A percentile compares a stretch with the other conserved stretches of the same genome.
These are phyloP conservation scores for Dermolepida albohirtum DNA, from an alignment of 2,888 invertebrate species.

Conservation along the genomic window DNA sequence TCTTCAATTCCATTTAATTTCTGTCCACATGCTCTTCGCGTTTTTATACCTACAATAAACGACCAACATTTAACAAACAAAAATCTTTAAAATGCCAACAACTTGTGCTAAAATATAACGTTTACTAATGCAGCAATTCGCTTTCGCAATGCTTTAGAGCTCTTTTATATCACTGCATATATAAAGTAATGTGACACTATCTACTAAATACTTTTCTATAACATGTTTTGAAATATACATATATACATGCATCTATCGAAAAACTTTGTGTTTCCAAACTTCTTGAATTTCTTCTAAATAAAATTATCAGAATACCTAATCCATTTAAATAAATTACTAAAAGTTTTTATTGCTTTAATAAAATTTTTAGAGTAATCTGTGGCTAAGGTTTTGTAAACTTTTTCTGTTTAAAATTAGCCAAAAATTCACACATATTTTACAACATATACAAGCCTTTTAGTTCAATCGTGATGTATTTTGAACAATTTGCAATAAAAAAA, in stretches of 20 bases:
- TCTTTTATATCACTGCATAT: slow-evolving; percentile 14
- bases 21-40: slow-evolving; percentile 24
- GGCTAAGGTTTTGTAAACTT: too few relatives aligned
- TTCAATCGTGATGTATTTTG: too few relatives aligned
- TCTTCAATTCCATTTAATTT: slow-evolving; percentile 33
- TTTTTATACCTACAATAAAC: slow-evolving; percentile 36
- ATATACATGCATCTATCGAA: neutral
- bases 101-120: slow-evolving; percentile 7
- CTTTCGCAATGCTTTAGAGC: neutral
- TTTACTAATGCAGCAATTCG: slow-evolving; percentile 30
- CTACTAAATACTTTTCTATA: neutral
- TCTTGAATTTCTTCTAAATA: too few relatives aligned
- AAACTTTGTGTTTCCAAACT: too few relatives aligned
- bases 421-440: too few relatives aligned
- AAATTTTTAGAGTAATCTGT: too few relatives aligned
- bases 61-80: slow-evolving; percentile 25
- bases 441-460: too few relatives aligned
- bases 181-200: slow-evolving; percentile 5
- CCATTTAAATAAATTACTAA: too few relatives aligned
- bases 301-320: too few relatives aligned
- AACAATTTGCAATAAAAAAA: too few relatives aligned
- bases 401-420: too few relatives aligned
- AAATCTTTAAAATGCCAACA: neutral
- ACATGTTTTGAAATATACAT: slow-evolving; percentile 8
- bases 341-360: too few relatives aligned